Evolutionary conservation across 2,797 vertebrate species (phyloP).

Genomic region (Molothrus ater): DNA sequence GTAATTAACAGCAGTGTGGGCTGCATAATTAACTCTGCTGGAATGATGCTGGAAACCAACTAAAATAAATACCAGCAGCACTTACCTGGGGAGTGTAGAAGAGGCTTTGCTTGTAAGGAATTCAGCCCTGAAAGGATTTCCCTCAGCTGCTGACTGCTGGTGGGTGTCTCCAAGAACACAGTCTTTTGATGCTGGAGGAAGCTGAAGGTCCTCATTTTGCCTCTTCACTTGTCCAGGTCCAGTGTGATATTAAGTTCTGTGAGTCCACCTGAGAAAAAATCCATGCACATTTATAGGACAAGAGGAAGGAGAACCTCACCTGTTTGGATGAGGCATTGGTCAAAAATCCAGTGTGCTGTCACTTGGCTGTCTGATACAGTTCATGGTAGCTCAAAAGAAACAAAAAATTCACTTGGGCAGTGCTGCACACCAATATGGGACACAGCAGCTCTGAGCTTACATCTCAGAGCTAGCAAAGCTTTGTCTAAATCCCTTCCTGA

Average conservation of each 20-base stretch:
- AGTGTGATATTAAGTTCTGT: not conserved
- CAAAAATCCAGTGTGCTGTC: not conserved
- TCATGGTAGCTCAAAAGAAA: not conserved
- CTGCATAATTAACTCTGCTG: not conserved
- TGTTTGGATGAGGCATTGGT: not conserved
- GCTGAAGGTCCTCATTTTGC: not conserved
- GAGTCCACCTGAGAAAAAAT: not conserved
- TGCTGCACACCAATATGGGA: not conserved
- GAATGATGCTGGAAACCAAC: not conserved
- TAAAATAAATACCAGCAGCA: not conserved
- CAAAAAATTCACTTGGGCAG: not conserved
- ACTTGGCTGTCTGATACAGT: not conserved
- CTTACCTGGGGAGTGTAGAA: not conserved
- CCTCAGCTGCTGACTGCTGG: not conserved
- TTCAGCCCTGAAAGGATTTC: not conserved
- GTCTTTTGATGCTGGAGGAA: not conserved
- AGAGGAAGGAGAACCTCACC: not conserved
- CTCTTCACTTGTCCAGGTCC: not conserved
- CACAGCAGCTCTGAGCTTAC: not conserved
- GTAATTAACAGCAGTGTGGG: not conserved
- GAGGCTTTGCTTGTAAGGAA: not conserved
- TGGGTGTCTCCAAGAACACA: not conserved
- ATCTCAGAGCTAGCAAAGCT: not conserved
- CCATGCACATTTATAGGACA: not conserved
- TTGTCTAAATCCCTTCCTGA: not conserved